Base-by-base conservation (phyloP, 2,888 invertebrate species). In the Aphidoletes aphidimyza region DNA sequence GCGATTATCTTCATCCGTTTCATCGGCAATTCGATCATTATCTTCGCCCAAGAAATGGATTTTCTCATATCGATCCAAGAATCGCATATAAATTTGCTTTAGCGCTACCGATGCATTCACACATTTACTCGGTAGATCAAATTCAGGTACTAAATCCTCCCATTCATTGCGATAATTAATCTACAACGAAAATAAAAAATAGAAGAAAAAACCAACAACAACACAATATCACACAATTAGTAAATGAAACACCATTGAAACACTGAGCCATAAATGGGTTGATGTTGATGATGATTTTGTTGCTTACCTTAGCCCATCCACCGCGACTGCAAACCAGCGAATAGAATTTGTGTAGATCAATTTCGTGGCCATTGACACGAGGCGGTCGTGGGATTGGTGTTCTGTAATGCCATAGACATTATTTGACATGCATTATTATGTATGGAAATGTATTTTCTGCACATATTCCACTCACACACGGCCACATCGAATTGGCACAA, bases 241-340 rank as follows among this genome's bases (percentile, higher is more conserved):
- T 39, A 9, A 47, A 47, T 22, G 54, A 54, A 3, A 54, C n/a
- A 22, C 54, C 6, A n/a, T 22, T 11, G 17, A 17, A 47, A 47
- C 6, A 47, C 9, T 22, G 5, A 54, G 22, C 39, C n/a, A 54
- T 47, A 3, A 3, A 54, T 45, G 17, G 45, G 17, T 45, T 45
- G 45, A 17, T 11, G 17, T 45, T 17, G 17, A 9, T n/a, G n/a
- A n/a, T n/a, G n/a, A n/a, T n/a, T n/a, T n/a, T n/a, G n/a, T n/a
- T n/a, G n/a, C n/a, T 91, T 90, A 98, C 98, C 94, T 97, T 98
- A 87, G 96, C 93, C 93, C 98, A 95, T 87, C 99, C 99, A 87
- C 98, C 98, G 88, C 96, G 93, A 86, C 95, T 94, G 87, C 96
- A 97, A 84, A 99, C 98, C 89, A 97, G 93, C 87, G 94, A 94